These are phyloP conservation scores for Rhabdomys dilectus DNA, from an alignment of 2,113 vertebrate genomes.

Conservation along the genomic window DNA sequence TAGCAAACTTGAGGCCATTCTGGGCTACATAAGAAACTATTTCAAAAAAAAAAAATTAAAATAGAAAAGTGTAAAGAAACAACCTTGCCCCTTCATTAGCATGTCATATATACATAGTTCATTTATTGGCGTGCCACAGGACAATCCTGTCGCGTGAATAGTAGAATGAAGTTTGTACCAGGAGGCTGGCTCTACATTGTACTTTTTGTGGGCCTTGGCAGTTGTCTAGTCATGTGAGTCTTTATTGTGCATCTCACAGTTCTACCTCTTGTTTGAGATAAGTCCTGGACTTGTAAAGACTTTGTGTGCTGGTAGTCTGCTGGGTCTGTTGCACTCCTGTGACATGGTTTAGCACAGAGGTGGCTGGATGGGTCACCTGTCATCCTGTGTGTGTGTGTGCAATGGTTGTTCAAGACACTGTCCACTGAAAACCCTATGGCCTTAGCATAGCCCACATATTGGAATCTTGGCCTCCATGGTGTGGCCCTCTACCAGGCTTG, in stretches of 20 bases:
- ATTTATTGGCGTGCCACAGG: accelerated
- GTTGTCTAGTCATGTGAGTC: accelerated
- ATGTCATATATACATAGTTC: accelerated
- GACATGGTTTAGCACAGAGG: accelerated
- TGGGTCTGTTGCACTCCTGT: accelerated
- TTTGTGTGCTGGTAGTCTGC: accelerated
- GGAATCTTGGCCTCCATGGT: accelerated
- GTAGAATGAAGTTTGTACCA: accelerated
- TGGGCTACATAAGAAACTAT: neutral
- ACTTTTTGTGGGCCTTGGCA: neutral
- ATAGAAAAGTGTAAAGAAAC: no score
- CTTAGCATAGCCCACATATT: no score
- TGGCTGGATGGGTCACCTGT: accelerated
- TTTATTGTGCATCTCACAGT: neutral
- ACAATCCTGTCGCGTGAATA: accelerated
- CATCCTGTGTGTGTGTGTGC: accelerated
- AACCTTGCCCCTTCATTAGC: accelerated
- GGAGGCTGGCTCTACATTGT: accelerated
- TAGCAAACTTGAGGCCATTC: neutral
- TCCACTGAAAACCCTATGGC: accelerated
- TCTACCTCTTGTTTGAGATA: neutral
- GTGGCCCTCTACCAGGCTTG: neutral
- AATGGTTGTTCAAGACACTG: accelerated
- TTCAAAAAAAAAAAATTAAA: neutral
- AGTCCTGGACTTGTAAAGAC: accelerated